Evolutionary conservation across 2,888 invertebrate genomes (phyloP).

Genomic region (Sinotaia quadrata): DNA sequence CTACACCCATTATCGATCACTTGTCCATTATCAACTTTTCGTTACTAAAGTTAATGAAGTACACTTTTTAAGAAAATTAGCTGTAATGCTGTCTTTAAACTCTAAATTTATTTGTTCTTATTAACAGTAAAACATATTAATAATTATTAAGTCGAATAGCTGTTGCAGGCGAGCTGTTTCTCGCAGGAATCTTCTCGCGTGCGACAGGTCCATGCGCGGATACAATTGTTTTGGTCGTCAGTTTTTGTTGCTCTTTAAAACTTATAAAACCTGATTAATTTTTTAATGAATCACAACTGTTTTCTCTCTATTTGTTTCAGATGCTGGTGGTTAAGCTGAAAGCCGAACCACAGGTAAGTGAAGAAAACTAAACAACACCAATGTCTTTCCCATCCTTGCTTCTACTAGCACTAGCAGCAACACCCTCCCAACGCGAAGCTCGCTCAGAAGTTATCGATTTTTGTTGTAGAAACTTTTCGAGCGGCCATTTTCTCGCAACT

Average conservation of each 20-base stretch:
- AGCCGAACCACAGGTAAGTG: slow-evolving; percentile 61
- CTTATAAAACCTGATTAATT: background rate
- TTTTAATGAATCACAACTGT: background rate
- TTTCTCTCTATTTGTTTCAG: slow-evolving; percentile 49
- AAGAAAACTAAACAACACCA: slow-evolving; percentile 4
- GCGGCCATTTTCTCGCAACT: slow-evolving; percentile 44
- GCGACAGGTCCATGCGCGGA: slow-evolving; percentile 3
- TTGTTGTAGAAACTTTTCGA: slow-evolving; percentile 57
- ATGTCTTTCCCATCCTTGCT: slow-evolving; percentile 24
- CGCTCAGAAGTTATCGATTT: slow-evolving; percentile 53
- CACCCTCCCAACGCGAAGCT: slow-evolving; percentile 32
- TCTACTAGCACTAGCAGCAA: slow-evolving; percentile 14
- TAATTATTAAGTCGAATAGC: background rate
- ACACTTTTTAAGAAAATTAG: no score
- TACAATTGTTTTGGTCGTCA: background rate
- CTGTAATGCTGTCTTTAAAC: no score
- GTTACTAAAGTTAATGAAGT: slow-evolving; percentile 28
- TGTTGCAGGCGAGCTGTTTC: background rate
- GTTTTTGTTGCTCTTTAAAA: background rate
- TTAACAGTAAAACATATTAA: no score
- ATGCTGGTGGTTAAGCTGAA: slow-evolving; percentile 65
- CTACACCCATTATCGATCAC: slow-evolving; percentile 27
- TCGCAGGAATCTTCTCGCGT: background rate
- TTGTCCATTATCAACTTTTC: slow-evolving; percentile 31
- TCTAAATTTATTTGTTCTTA: no score